Conservation (phyloP, 92 coral and sea anemone species). For the Bergia sp. region DNA sequence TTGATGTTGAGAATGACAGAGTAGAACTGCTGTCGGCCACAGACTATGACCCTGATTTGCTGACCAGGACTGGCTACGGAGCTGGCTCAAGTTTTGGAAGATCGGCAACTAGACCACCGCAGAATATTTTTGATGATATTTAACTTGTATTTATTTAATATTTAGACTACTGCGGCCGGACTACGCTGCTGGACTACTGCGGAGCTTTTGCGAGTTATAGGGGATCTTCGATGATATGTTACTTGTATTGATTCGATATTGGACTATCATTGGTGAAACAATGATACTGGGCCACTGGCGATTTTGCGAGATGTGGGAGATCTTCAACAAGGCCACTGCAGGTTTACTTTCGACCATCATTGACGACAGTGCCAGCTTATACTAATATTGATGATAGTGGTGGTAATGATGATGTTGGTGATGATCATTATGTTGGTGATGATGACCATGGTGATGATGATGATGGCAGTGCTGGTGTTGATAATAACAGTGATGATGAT, state of each 20-base stretch:
- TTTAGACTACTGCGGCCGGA: neutral
- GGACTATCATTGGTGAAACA: neutral
- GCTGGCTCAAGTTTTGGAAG: slow-evolving; percentile 64
- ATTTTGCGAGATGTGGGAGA: neutral
- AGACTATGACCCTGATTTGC: slow-evolving; percentile 78
- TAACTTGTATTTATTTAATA: slow-evolving; percentile 33
- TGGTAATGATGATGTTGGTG: too few relatives aligned
- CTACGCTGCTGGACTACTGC: neutral
- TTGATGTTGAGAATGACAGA: slow-evolving; percentile 81
- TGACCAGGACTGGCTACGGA: slow-evolving; percentile 56
- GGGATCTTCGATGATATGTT: neutral
- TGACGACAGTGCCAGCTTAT: neutral
- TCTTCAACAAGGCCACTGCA: neutral
- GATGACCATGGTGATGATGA: too few relatives aligned
- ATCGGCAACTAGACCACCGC: slow-evolving; percentile 82
- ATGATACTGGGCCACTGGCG: neutral
- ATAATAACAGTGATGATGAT: neutral
- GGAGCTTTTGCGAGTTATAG: neutral
- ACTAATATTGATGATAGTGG: too few relatives aligned
- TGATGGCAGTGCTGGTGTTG: too few relatives aligned
- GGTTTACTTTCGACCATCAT: neutral
- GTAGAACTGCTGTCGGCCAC: slow-evolving; percentile 87
- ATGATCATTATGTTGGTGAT: too few relatives aligned
- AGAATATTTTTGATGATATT: slow-evolving; percentile 96
- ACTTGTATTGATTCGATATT: neutral